Conservation (phyloP, 2,888 invertebrate genomes). For the Cantharis rufa region DNA sequence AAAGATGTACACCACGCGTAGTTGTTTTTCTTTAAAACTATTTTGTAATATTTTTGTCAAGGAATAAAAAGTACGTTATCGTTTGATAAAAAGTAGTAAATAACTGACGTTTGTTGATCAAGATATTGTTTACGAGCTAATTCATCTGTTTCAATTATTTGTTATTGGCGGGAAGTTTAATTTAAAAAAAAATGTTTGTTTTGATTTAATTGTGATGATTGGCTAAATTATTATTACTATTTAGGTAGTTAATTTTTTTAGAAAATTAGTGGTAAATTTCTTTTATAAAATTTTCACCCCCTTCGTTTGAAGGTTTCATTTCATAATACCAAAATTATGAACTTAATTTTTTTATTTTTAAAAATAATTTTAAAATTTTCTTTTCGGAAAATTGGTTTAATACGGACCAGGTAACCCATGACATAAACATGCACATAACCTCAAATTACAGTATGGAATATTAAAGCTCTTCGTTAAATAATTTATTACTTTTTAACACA, state of each 20-base stretch:
- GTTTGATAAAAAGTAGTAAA: background rate
- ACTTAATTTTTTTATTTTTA: background rate
- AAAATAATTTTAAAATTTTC: background rate
- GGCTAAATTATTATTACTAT: background rate
- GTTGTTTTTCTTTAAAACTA: background rate
- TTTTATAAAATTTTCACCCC: background rate
- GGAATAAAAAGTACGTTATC: background rate
- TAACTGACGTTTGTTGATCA: background rate
- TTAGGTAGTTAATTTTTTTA: background rate
- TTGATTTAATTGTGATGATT: background rate
- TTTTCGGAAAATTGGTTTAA: background rate
- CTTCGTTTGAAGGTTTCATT: background rate
- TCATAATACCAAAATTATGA: background rate
- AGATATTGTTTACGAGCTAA: background rate
- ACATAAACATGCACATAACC: background rate
- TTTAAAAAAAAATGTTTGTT: background rate
- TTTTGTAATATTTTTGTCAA: background rate
- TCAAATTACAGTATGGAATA: background rate
- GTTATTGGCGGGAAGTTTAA: background rate
- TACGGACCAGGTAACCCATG: background rate
- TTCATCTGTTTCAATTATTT: background rate
- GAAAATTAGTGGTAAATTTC: background rate
- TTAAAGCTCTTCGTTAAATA: background rate
- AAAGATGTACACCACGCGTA: conserved; percentile 7
- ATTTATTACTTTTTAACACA: background rate